Evolutionary conservation across 2,888 invertebrate species (phyloP).

Genomic region (Phaonia tiefii): DNA sequence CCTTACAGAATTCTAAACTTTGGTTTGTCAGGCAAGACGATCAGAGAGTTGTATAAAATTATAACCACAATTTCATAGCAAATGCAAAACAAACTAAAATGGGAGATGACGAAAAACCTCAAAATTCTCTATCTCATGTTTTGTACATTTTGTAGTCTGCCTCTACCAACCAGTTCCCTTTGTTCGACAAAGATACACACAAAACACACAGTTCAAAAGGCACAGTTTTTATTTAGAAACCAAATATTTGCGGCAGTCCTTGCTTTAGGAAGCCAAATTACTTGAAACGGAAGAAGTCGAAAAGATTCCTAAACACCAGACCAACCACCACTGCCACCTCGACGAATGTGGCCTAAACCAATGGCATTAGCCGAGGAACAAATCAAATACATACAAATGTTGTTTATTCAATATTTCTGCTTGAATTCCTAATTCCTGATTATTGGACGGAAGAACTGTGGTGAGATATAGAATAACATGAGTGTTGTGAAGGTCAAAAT

Average conservation of each 20-base stretch:
- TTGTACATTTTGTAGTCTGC: slow-evolving; percentile 36
- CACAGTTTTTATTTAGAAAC: slow-evolving; percentile 62
- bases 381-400: neutral
- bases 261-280: slow-evolving; percentile 61
- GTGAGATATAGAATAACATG: too few species aligned
- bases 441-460: too few species aligned
- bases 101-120: too few species aligned
- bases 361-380: neutral
- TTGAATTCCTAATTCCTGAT: too few species aligned
- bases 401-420: slow-evolving; percentile 3
- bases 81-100: slow-evolving; percentile 4
- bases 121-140: slow-evolving; percentile 44
- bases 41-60: too few species aligned
- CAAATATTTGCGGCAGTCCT: slow-evolving; percentile 64
- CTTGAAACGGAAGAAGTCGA: slow-evolving; percentile 56
- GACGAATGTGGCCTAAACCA: neutral
- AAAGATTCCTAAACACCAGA: neutral
- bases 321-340: neutral
- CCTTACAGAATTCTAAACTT: slow-evolving; percentile 47
- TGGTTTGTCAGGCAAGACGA: slow-evolving; percentile 58
- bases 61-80: slow-evolving; percentile 17
- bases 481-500: neutral
- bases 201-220: slow-evolving; percentile 24
- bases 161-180: neutral
- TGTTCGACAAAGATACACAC: neutral